A percentile compares a stretch with the other conserved stretches of the same genome.
These are phyloP conservation scores for Pseudopleuronectes americanus DNA, from an alignment of 2,797 vertebrate species.

Conservation along the genomic window DNA sequence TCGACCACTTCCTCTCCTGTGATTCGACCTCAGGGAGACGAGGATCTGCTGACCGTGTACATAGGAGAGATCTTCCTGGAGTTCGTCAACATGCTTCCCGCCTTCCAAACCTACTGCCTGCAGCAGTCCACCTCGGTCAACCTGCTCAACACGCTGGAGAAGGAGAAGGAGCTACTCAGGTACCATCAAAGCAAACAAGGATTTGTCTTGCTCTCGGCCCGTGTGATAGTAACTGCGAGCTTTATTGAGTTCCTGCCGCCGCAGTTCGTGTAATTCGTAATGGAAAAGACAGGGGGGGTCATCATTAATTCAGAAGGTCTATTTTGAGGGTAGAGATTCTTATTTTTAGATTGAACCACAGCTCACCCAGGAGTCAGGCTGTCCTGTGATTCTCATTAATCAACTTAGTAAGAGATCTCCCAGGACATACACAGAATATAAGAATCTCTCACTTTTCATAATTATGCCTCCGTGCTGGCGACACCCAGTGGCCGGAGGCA, in stretches of 20 bases:
- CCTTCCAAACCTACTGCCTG: conserved; percentile 96
- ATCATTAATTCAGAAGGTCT: conserved; percentile 78
- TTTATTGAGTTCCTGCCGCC: conserved; percentile 50
- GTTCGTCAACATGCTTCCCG: conserved; percentile 94
- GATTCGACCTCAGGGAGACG: conserved; percentile 84
- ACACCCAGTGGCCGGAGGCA: too few species aligned
- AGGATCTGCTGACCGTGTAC: conserved; percentile 90
- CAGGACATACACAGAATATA: background rate
- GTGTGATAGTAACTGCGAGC: conserved; percentile 33
- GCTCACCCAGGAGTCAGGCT: conserved; percentile 40
- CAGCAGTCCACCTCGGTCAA: conserved; percentile 92
- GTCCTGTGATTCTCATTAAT: conserved; percentile 42
- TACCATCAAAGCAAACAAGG: conserved; percentile 50
- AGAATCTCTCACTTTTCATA: background rate
- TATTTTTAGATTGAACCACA: conserved; percentile 64
- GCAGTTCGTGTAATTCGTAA: conserved; percentile 62
- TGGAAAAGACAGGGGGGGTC: conserved; percentile 59
- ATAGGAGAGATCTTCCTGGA: conserved; percentile 94
- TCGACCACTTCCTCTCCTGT: conserved; percentile 11
- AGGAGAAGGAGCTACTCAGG: conserved; percentile 95
- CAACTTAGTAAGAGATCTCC: conserved; percentile 32
- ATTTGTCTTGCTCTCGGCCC: conserved; percentile 6
- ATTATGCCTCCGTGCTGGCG: too few species aligned
- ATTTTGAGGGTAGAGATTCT: conserved; percentile 67
- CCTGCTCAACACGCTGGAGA: conserved; percentile 92